Percentiles rank a stretch among this genome's conserved stretches.
Evolutionary conservation across 2,797 vertebrate genomes (phyloP).

Genomic region (Salarias fasciatus): DNA sequence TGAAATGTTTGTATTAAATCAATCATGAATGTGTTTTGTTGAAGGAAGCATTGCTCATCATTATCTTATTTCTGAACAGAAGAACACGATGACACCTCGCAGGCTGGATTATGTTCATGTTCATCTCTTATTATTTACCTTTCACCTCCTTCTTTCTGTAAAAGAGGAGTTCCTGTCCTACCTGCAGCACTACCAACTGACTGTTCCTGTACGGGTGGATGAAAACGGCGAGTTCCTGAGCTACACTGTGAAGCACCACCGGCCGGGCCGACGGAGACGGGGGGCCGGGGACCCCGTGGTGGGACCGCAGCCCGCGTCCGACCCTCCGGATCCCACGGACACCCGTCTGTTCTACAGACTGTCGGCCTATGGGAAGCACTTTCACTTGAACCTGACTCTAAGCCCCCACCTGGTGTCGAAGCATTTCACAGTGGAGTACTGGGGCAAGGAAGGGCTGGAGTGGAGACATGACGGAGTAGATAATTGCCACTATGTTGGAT

Average conservation of each 20-base stretch:
- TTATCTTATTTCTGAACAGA: too few relatives aligned
- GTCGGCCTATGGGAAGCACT: constrained; percentile 98
- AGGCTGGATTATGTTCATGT: too few relatives aligned
- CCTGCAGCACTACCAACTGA: constrained; percentile 98
- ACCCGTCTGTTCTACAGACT: constrained; percentile 96
- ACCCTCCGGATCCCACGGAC: constrained; percentile 78
- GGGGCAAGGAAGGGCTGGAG: constrained; percentile 92
- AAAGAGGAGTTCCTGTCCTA: constrained; percentile 99
- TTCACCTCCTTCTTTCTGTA: constrained; percentile 41
- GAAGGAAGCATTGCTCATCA: too few relatives aligned
- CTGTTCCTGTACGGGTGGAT: constrained; percentile 93
- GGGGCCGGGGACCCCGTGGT: constrained; percentile 69
- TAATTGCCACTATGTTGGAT: constrained; percentile 97
- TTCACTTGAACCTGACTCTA: constrained; percentile 97
- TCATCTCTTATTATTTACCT: too few relatives aligned
- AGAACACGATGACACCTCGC: too few relatives aligned
- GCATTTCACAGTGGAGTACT: constrained; percentile 97
- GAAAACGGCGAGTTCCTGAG: constrained; percentile 96
- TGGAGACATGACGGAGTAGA: constrained; percentile 92
- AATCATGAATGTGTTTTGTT: too few relatives aligned
- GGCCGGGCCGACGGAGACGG: constrained; percentile 90
- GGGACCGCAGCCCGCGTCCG: constrained; percentile 26
- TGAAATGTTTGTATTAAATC: too few relatives aligned
- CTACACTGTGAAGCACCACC: constrained; percentile 97
- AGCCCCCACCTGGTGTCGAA: constrained; percentile 95